A percentile compares a stretch with the other conserved stretches of the same genome.
These are phyloP conservation scores for Montipora capitata DNA, from an alignment of 92 coral and sea anemone genomes.

Conservation along the genomic window DNA sequence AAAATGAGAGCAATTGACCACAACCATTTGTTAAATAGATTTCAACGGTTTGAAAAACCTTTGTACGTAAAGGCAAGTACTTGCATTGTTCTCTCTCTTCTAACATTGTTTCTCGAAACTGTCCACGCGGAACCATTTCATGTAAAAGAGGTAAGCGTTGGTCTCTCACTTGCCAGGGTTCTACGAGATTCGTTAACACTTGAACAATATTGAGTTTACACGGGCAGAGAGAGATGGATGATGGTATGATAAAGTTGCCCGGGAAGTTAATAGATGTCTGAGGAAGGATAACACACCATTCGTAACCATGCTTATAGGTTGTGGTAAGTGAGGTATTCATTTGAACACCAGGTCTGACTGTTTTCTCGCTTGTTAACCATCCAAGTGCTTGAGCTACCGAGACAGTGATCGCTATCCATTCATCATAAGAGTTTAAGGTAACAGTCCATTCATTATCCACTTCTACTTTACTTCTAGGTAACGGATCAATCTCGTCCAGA, in stretches of 20 bases:
- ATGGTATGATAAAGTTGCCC: background rate
- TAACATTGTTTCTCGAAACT: background rate
- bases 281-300: constrained; percentile 8
- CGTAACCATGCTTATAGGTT: background rate
- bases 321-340: background rate
- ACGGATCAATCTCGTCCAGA: too few species aligned
- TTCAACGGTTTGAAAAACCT: background rate
- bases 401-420: background rate
- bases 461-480: too few species aligned
- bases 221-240: background rate
- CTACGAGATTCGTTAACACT: background rate
- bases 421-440: background rate
- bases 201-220: background rate
- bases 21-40: background rate
- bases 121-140: background rate
- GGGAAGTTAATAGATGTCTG: background rate
- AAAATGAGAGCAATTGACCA: background rate
- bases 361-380: background rate
- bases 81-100: background rate
- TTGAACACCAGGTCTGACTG: background rate
- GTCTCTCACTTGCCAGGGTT: background rate
- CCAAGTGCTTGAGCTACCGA: background rate
- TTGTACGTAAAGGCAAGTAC: background rate
- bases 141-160: background rate
- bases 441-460: background rate